These are phyloP conservation scores for Toxonevra muliebris DNA, from an alignment of 2,888 invertebrate species.

Conservation along the genomic window DNA sequence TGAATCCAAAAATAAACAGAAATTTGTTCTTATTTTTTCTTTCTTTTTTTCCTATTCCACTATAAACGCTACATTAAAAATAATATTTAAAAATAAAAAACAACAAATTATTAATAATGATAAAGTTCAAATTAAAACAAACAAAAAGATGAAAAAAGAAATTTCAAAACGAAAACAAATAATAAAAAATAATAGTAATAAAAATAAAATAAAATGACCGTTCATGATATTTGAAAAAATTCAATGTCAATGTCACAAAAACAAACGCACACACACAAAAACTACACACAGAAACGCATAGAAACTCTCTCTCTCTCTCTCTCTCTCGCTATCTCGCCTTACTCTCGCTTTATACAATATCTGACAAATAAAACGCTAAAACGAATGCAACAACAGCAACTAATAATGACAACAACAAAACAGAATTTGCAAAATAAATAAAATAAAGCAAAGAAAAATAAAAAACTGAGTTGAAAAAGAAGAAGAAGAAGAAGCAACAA, in stretches of 20 bases:
- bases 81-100: too few relatives aligned
- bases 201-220: conserved; percentile 13
- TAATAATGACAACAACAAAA: conserved; percentile 3
- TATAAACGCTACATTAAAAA: too few relatives aligned
- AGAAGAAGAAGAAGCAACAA: conserved; percentile 2
- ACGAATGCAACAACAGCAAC: neutral
- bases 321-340: too few relatives aligned
- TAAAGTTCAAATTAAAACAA: too few relatives aligned
- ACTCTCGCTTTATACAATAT: neutral
- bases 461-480: conserved; percentile 1
- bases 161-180: conserved; percentile 1
- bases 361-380: neutral
- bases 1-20: too few relatives aligned
- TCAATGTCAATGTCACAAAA: conserved; percentile 42
- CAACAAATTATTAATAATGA: too few relatives aligned
- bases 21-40: too few relatives aligned
- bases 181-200: conserved; percentile 16
- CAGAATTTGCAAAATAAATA: neutral
- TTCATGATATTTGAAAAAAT: conserved; percentile 32
- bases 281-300: too few relatives aligned
- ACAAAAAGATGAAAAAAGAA: neutral
- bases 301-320: too few relatives aligned
- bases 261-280: conserved; percentile 4
- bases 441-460: conserved; percentile 12
- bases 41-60: too few relatives aligned